Conservation (phyloP, 2,888 invertebrate species). For the Biston stratarius region DNA sequence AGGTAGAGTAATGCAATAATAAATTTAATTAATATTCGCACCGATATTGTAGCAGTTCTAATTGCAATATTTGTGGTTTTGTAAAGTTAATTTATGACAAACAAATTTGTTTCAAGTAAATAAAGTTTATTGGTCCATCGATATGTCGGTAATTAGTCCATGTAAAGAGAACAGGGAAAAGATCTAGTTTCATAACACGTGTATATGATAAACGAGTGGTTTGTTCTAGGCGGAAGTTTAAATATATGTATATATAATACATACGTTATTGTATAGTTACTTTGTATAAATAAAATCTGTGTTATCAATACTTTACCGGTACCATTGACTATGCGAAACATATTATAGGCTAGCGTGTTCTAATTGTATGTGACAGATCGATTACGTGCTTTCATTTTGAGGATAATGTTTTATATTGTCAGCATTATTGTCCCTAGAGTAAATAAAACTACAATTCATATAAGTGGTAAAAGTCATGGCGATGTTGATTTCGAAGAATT, state of each 20-base stretch:
- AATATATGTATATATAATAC: not conserved
- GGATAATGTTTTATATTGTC: not conserved
- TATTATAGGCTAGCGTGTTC: constrained; percentile 28
- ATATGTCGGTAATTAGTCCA: constrained; percentile 59
- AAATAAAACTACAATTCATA: not conserved
- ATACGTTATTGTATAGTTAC: constrained; percentile 15
- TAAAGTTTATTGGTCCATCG: constrained; percentile 47
- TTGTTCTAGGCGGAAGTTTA: constrained; percentile 56
- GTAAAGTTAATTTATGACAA: constrained; percentile 25
- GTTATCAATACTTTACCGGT: constrained; percentile 44
- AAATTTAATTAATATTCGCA: constrained; percentile 44
- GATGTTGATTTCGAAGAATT: no score
- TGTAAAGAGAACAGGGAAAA: constrained; percentile 58
- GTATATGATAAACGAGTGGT: constrained; percentile 62
- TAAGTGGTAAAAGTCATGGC: no score
- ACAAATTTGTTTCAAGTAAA: constrained; percentile 47
- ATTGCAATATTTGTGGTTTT: constrained; percentile 32
- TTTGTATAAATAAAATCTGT: constrained; percentile 42
- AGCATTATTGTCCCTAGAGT: not conserved
- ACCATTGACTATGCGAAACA: constrained; percentile 59
- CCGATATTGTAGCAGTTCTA: not conserved
- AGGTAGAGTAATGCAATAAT: not conserved
- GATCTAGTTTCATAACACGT: constrained; percentile 67
- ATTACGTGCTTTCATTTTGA: not conserved
- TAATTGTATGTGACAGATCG: not conserved